Percentiles rank a stretch among this genome's conserved stretches.
Conservation (phyloP, 2,113 vertebrate genomes). For the Neodontobutis hainanensis region DNA sequence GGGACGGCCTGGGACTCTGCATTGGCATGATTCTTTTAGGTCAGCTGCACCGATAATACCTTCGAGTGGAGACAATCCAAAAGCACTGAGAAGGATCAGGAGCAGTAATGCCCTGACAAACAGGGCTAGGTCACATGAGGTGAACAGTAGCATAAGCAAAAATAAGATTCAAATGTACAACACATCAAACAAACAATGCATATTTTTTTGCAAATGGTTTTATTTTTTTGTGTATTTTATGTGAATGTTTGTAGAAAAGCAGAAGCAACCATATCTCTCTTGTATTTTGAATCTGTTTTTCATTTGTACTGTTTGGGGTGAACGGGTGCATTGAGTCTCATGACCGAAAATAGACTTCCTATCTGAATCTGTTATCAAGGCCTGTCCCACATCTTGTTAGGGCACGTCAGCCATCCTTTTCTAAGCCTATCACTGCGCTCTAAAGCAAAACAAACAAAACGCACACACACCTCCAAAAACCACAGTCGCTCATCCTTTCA, state of each 20-base stretch:
- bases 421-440: slow-evolving; percentile 57
- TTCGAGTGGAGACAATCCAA: slow-evolving; percentile 34
- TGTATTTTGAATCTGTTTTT: slow-evolving; percentile 46
- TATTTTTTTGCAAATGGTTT: no score
- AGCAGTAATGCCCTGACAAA: slow-evolving; percentile 36
- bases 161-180: neutral
- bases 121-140: slow-evolving; percentile 40
- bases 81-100: slow-evolving; percentile 46
- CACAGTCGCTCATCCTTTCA: slow-evolving; percentile 37
- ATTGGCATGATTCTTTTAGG: slow-evolving; percentile 36
- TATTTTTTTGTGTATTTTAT: no score
- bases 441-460: slow-evolving; percentile 63
- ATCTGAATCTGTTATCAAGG: slow-evolving; percentile 63
- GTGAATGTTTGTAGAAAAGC: no score
- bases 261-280: no score
- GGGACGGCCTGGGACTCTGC: slow-evolving; percentile 36
- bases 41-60: slow-evolving; percentile 43
- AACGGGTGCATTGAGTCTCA: slow-evolving; percentile 59
- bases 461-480: slow-evolving; percentile 57
- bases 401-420: slow-evolving; percentile 66
- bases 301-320: slow-evolving; percentile 54
- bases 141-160: slow-evolving; percentile 39
- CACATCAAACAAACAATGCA: no score
- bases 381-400: slow-evolving; percentile 69
- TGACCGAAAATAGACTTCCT: slow-evolving; percentile 67